phyloP scores from a whole-genome alignment of 2,888 invertebrate genomes.

The Cosmopolites sordidus region DNA sequence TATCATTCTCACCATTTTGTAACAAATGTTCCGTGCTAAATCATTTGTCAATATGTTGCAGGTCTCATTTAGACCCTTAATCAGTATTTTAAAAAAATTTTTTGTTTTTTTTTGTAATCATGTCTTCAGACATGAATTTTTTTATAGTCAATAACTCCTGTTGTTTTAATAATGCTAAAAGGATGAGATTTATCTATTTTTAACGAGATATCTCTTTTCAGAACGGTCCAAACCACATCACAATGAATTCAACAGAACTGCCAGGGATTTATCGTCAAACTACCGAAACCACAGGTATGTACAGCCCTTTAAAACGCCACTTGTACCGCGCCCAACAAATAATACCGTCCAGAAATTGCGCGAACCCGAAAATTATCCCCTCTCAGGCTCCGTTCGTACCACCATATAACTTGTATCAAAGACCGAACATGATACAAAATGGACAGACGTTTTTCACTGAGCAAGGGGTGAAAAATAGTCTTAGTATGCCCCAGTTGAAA shows the following conservation, averaged over 20 bases:
- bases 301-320: slow-evolving; percentile 45
- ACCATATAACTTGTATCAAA: slow-evolving; percentile 32
- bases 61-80: too few relatives aligned
- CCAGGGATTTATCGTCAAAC: slow-evolving; percentile 47
- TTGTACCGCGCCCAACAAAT: slow-evolving; percentile 42
- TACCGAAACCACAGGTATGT: slow-evolving; percentile 48
- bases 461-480: slow-evolving; percentile 37
- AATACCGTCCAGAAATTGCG: slow-evolving; percentile 45
- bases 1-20: too few relatives aligned
- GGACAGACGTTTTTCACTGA: slow-evolving; percentile 20
- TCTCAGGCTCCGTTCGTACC: slow-evolving; percentile 35
- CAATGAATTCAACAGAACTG: slow-evolving; percentile 35
- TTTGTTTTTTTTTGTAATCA: too few relatives aligned
- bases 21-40: too few relatives aligned
- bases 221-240: slow-evolving; percentile 44
- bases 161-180: too few relatives aligned
- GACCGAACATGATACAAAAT: slow-evolving; percentile 20
- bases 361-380: slow-evolving; percentile 43
- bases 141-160: too few relatives aligned
- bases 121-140: too few relatives aligned
- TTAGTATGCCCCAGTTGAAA: slow-evolving; percentile 39
- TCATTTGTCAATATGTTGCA: too few relatives aligned
- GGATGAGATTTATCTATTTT: too few relatives aligned
- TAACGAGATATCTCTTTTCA: too few relatives aligned
- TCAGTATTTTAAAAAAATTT: too few relatives aligned